A percentile compares a stretch with the other conserved stretches of the same genome.
Conservation (phyloP, 2,113 vertebrate genomes). For the Platichthys flesus region DNA sequence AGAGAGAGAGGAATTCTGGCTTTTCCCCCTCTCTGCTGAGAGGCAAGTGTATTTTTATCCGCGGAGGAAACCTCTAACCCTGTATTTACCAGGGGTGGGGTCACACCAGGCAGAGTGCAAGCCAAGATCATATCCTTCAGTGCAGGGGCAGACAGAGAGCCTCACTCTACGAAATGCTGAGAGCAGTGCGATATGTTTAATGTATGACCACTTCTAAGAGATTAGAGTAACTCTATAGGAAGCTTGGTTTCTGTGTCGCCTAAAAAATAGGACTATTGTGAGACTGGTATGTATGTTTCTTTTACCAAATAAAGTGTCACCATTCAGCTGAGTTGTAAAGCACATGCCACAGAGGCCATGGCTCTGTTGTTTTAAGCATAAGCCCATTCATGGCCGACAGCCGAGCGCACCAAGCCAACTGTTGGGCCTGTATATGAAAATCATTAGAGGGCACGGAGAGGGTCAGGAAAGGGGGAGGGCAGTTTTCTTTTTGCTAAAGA, state of each 20-base stretch:
- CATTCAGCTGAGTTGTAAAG: slow-evolving; percentile 23
- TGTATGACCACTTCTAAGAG: slow-evolving; percentile 60
- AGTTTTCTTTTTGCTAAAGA: background rate
- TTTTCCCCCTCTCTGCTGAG: slow-evolving; percentile 53
- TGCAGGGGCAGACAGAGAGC: slow-evolving; percentile 61
- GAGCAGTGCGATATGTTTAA: slow-evolving; percentile 54
- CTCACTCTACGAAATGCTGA: slow-evolving; percentile 56
- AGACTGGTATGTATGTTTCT: slow-evolving; percentile 22
- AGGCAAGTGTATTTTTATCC: slow-evolving; percentile 79
- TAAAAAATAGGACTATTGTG: slow-evolving; percentile 43
- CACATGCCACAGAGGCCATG: slow-evolving; percentile 3
- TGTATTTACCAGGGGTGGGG: slow-evolving; percentile 82
- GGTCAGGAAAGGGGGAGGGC: background rate
- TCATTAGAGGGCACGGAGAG: background rate
- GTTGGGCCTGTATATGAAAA: background rate
- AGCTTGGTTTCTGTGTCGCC: slow-evolving; percentile 37
- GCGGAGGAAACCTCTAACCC: slow-evolving; percentile 79
- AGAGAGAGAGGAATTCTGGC: slow-evolving; percentile 43
- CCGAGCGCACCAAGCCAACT: background rate
- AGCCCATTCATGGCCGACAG: background rate
- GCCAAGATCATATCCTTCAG: slow-evolving; percentile 61
- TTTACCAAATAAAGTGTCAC: slow-evolving; percentile 6
- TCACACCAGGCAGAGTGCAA: slow-evolving; percentile 70
- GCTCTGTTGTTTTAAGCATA: slow-evolving; percentile 23
- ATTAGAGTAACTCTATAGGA: slow-evolving; percentile 57